Evolutionary conservation across 2,113 vertebrate genomes (phyloP).

Genomic region (Alethe diademata): DNA sequence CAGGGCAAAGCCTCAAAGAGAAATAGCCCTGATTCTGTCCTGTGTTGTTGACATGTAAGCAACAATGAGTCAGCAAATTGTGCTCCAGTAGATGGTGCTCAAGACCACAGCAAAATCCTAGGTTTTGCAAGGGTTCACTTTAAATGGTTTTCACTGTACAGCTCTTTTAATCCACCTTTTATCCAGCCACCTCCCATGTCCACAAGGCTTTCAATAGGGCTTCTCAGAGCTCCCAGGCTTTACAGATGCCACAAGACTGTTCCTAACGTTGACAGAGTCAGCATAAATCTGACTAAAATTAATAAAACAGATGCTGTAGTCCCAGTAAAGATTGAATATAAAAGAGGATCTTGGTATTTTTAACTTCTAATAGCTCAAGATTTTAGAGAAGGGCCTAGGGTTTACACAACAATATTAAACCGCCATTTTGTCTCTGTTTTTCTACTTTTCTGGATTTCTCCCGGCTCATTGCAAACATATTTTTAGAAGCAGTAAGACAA

Average conservation of each 20-base stretch:
- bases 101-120: background rate
- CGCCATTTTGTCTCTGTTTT: background rate
- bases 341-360: background rate
- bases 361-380: background rate
- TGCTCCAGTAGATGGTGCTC: background rate
- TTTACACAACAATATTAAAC: background rate
- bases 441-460: background rate
- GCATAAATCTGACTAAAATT: background rate
- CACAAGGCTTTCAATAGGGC: background rate
- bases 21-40: background rate
- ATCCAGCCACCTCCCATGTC: background rate
- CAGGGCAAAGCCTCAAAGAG: background rate
- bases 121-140: background rate
- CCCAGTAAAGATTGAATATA: background rate
- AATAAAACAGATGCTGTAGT: background rate
- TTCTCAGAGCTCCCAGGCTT: background rate
- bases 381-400: background rate
- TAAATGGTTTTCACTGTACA: background rate
- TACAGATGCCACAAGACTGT: background rate
- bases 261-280: background rate
- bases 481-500: constrained; percentile 4
- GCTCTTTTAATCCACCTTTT: background rate
- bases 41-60: background rate
- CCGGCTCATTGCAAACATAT: background rate
- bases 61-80: background rate